Percentiles rank a stretch among this genome's conserved stretches.
Evolutionary conservation across 1,140 invertebrate genomes (phyloP).

Genomic region (Trichogramma pretiosum): DNA sequence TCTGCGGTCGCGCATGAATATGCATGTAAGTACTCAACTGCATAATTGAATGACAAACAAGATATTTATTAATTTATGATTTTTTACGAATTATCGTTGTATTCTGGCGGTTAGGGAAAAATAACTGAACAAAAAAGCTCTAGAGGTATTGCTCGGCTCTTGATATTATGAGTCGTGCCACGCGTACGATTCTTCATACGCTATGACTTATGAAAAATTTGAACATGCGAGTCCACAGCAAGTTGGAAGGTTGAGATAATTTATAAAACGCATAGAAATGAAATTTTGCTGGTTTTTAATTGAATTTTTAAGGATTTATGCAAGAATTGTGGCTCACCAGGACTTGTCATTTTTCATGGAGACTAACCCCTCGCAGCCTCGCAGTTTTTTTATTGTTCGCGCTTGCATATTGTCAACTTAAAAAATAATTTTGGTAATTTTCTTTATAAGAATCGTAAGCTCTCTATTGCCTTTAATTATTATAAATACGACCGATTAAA

Average conservation of each 20-base stretch:
- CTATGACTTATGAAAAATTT: constrained; percentile 20
- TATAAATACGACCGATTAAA: no score
- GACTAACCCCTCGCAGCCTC: background rate
- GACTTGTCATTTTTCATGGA: constrained; percentile 20
- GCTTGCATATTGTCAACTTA: no score
- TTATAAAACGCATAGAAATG: constrained; percentile 21
- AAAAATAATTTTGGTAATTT: no score
- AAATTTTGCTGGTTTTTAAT: constrained; percentile 21
- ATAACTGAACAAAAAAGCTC: background rate
- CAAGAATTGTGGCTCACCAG: constrained; percentile 14
- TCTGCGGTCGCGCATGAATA: background rate
- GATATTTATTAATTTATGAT: constrained; percentile 6
- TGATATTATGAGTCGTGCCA: background rate
- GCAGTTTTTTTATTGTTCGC: no score
- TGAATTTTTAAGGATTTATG: constrained; percentile 22
- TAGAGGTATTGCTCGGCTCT: background rate
- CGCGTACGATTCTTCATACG: constrained; percentile 5
- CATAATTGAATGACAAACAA: constrained; percentile 12
- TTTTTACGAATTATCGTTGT: background rate
- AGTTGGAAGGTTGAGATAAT: no score
- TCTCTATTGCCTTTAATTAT: no score
- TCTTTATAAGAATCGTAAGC: no score
- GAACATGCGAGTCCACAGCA: no score
- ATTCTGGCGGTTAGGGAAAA: no score
- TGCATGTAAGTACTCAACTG: background rate